Evolutionary conservation across 2,797 vertebrate genomes (phyloP).

Genomic region (Rhinoraja longicauda): DNA sequence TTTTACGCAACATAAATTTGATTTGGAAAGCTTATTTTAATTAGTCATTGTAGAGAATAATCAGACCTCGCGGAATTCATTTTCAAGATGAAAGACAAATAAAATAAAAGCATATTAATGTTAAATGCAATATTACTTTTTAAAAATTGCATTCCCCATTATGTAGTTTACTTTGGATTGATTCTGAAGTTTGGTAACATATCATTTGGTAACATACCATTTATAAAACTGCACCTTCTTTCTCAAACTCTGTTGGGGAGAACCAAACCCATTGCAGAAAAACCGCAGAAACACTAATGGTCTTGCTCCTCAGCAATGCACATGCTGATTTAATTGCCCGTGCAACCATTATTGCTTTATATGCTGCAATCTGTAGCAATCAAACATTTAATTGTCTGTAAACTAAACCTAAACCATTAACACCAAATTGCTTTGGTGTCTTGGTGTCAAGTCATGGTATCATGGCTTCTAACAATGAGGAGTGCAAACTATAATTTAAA

Average conservation of each 20-base stretch:
- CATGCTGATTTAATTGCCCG: background rate
- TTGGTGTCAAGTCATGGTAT: no score
- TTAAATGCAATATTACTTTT: no score
- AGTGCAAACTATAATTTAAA: background rate
- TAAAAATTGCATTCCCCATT: background rate
- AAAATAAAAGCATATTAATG: background rate
- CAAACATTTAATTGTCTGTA: background rate
- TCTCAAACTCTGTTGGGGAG: no score
- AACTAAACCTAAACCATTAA: background rate
- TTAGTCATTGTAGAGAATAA: background rate
- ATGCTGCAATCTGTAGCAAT: background rate
- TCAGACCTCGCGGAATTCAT: background rate
- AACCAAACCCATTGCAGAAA: background rate
- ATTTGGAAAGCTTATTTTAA: background rate
- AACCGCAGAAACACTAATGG: fast-evolving
- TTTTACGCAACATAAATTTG: background rate
- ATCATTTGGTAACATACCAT: background rate
- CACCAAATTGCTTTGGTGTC: background rate
- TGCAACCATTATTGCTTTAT: background rate
- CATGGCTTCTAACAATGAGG: background rate
- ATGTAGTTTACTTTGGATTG: background rate
- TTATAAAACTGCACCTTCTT: background rate
- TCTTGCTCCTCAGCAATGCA: background rate
- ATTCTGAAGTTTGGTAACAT: background rate
- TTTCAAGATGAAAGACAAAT: background rate